A percentile compares a stretch with the other conserved stretches of the same genome.
Evolutionary conservation across 2,797 vertebrate species (phyloP).

Genomic region (Catamblyrhynchus diadema): DNA sequence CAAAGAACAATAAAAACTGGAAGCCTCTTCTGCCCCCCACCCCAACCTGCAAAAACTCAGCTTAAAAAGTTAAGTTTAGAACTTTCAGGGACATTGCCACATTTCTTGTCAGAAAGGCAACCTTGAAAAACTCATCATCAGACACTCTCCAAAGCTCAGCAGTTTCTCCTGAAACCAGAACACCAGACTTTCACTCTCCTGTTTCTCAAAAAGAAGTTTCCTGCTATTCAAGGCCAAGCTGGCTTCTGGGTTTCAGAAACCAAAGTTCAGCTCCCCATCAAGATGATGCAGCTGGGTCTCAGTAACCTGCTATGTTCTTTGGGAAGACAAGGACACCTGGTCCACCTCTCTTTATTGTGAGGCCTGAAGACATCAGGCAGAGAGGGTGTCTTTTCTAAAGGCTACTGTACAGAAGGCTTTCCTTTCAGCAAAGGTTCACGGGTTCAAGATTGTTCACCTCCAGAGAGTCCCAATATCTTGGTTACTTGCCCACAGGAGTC

Average conservation of each 20-base stretch:
- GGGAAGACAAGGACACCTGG: not conserved
- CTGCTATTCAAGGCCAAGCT: not conserved
- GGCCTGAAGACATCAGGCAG: not conserved
- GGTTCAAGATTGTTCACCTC: not conserved
- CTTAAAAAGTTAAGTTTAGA: not conserved
- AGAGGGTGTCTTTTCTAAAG: not conserved
- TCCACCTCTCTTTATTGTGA: not conserved
- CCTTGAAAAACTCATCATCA: not conserved
- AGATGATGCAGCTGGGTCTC: not conserved
- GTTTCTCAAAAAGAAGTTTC: not conserved
- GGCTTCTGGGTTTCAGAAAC: not conserved
- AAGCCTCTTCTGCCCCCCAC: not conserved
- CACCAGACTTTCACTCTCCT: rapidly evolving
- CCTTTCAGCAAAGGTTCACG: not conserved
- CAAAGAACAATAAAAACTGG: constrained; percentile 1
- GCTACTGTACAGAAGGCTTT: not conserved
- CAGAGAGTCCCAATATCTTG: not conserved
- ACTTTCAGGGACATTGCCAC: not conserved
- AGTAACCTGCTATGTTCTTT: not conserved
- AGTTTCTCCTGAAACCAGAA: constrained; percentile 1
- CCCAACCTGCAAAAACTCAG: not conserved
- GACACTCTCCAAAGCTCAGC: not conserved
- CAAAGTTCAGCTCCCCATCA: not conserved
- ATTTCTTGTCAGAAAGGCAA: not conserved
- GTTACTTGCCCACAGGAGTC: not conserved